Percentiles rank a stretch among this genome's conserved stretches.
Evolutionary conservation across 2,797 vertebrate species (phyloP).

Genomic region (Pelobates cultripes): DNA sequence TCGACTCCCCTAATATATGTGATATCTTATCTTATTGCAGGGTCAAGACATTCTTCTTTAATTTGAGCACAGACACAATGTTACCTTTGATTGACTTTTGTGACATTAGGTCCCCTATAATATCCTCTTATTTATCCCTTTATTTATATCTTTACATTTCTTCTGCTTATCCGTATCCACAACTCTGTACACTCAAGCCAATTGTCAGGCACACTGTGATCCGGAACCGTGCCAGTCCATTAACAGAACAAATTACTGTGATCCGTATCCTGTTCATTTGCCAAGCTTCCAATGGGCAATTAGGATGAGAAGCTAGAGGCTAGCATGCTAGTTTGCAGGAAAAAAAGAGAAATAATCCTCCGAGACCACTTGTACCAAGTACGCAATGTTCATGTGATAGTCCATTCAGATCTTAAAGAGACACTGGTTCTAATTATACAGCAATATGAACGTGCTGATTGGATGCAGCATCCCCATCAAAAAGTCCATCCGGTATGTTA

Average conservation of each 20-base stretch:
- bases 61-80: no score
- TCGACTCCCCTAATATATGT: no score
- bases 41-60: no score
- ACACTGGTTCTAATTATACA: background rate
- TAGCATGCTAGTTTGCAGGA: constrained; percentile 35
- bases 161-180: no score
- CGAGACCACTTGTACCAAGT: constrained; percentile 27
- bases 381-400: constrained; percentile 16
- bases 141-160: no score
- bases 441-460: background rate
- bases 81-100: no score
- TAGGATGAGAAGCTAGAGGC: constrained; percentile 32
- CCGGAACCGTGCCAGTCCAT: constrained; percentile 1
- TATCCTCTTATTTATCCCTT: no score
- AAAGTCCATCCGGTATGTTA: no score
- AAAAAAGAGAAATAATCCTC: constrained; percentile 12
- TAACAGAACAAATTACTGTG: constrained; percentile 32
- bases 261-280: constrained; percentile 25
- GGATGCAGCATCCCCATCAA: no score
- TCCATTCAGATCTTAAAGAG: background rate
- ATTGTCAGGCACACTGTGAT: constrained; percentile 24
- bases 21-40: no score
- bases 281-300: constrained; percentile 19
- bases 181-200: background rate
- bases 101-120: no score